Conservation (phyloP, 1,140 invertebrate species). For the Eubasilissa regina region DNA sequence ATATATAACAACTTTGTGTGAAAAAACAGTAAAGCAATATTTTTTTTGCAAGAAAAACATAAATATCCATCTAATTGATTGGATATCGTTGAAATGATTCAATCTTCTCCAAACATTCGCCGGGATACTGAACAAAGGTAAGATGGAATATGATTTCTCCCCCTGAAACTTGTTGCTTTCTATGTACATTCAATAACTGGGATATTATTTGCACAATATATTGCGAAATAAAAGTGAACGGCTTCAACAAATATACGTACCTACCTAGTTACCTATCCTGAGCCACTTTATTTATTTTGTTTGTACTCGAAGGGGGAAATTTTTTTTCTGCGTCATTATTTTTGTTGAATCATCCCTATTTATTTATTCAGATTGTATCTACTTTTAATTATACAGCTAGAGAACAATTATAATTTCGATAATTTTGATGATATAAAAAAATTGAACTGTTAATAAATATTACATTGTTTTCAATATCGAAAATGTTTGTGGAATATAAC, state of each 20-base stretch:
- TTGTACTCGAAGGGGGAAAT: slow-evolving; percentile 36
- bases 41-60: too few relatives aligned
- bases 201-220: slow-evolving; percentile 59
- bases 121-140: slow-evolving; percentile 32
- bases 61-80: too few relatives aligned
- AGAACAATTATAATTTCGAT: too few relatives aligned
- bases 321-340: slow-evolving; percentile 4
- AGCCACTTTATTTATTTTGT: slow-evolving; percentile 18
- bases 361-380: too few relatives aligned
- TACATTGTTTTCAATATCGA: too few relatives aligned
- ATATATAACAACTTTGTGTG: too few relatives aligned
- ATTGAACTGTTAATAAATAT: too few relatives aligned
- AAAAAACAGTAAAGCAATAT: too few relatives aligned
- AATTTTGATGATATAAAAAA: too few relatives aligned
- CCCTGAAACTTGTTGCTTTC: slow-evolving; percentile 51
- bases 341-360: too few relatives aligned
- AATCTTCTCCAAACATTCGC: slow-evolving; percentile 1
- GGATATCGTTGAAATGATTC: slow-evolving; percentile 19
- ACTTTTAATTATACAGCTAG: too few relatives aligned
- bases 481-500: too few relatives aligned
- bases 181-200: slow-evolving; percentile 55
- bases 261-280: slow-evolving; percentile 12
- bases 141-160: slow-evolving; percentile 43
- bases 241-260: slow-evolving; percentile 37
- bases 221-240: slow-evolving; percentile 55